phyloP scores from a whole-genome alignment of 2,888 invertebrate genomes.

The Microchrysa polita region DNA sequence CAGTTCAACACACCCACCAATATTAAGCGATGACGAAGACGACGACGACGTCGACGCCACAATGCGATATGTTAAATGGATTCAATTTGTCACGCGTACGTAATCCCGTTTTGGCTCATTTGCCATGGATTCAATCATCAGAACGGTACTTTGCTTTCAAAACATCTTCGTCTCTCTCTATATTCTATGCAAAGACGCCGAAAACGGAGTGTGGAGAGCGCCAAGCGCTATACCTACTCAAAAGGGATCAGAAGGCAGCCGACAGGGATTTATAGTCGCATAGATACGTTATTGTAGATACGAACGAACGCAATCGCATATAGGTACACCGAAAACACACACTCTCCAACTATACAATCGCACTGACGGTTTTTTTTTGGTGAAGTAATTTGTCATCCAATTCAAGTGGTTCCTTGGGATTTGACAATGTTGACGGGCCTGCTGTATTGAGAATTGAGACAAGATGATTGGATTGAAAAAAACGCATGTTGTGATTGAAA shows the following conservation, averaged over 20 bases:
- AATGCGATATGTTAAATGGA: constrained; percentile 33
- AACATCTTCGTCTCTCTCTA: neutral
- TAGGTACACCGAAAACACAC: too few species aligned
- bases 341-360: neutral
- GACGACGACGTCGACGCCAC: too few species aligned
- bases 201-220: neutral
- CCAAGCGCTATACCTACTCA: too few species aligned
- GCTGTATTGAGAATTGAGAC: neutral
- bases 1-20: neutral
- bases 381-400: constrained; percentile 20
- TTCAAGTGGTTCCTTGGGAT: constrained; percentile 3
- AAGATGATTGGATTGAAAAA: constrained; percentile 3
- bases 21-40: too few species aligned
- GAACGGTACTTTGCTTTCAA: constrained; percentile 1
- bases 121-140: constrained; percentile 26
- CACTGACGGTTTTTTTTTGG: constrained; percentile 10
- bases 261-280: neutral
- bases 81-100: constrained; percentile 38
- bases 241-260: neutral
- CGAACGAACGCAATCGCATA: too few species aligned
- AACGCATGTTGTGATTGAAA: neutral
- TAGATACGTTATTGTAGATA: too few species aligned
- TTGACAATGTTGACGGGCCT: neutral
- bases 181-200: neutral
- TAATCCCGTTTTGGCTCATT: constrained; percentile 40